Conservation (phyloP, 2,113 vertebrate species). For the Halcyon senegalensis region DNA sequence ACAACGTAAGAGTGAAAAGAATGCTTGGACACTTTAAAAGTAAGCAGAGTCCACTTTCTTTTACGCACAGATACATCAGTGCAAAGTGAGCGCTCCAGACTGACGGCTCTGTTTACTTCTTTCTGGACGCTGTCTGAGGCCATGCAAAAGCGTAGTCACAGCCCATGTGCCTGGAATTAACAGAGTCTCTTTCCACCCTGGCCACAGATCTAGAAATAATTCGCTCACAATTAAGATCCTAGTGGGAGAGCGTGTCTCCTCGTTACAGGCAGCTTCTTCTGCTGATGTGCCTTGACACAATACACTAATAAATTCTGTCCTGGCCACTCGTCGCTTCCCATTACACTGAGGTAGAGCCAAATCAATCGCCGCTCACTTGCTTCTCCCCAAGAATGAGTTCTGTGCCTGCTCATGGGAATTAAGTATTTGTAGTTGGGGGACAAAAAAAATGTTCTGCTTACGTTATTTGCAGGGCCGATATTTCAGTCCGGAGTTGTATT, state of each 20-base stretch:
- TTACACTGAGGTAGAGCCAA: neutral
- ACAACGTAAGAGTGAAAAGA: neutral
- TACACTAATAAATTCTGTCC: neutral
- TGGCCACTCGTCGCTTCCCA: fast-evolving
- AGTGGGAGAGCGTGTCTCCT: neutral
- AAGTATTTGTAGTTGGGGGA: neutral
- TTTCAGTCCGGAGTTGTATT: neutral
- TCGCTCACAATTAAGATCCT: neutral
- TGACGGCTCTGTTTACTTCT: neutral
- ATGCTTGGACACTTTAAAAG: neutral
- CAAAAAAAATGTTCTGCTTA: neutral
- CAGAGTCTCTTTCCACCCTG: neutral
- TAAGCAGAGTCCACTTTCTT: conserved; percentile 35
- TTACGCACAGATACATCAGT: neutral
- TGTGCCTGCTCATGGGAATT: neutral
- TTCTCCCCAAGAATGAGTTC: neutral
- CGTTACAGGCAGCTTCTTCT: neutral
- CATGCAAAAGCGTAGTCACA: neutral
- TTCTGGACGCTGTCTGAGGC: neutral
- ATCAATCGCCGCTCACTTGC: neutral
- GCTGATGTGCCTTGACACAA: neutral
- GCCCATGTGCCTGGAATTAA: neutral
- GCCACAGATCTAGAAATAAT: conserved; percentile 21
- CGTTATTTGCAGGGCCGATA: neutral
- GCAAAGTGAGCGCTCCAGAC: neutral